Base-by-base conservation (phyloP, 2,797 vertebrate genomes). In the Intellagama lesueurii region DNA sequence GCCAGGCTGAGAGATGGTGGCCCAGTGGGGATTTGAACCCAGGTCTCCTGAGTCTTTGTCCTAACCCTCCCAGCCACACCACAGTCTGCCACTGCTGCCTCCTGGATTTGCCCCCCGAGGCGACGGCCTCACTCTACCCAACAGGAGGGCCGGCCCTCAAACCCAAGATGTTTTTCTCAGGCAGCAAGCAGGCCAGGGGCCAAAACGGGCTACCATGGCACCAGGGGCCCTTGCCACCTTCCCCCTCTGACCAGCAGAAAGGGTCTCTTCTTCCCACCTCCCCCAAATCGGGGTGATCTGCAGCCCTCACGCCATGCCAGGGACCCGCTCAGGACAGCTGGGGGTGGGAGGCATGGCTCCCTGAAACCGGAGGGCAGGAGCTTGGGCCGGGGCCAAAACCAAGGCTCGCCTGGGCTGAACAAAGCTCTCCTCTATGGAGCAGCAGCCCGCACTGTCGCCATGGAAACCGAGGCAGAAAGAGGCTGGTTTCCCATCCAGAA, bases 381-480 rank as follows among this genome's bases (percentile, higher is more conserved):
- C 47, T 16, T 32, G 35, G 78, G 69, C 47, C 3, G 40, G 32
- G 70, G 69, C 28, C 77, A 5, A 56, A 81, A 76, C 83, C 52
- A 66, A 86, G 80, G 26, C 64, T 30, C 26, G 52, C 30, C 49
- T 70, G 79, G 80, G 8, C 72, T 7, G 12, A 68, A 83, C 84
- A 89, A 83, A 86, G 73, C n/a, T 2, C 49, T n/a, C 80, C 87
- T 86, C 80, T 90, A 81, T 87, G 3, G 87, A 86, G 82, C 56
- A 49, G 49, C 32, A 83, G 87, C 66, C 90, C 40, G 56, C 85
- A 7, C 1, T 0, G 56, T 87, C 64, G 17, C 84, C 87, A 76
- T 83, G 81, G 87, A 87, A 83, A 89, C 85, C 75, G 7, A 83
- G 75, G 68, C 73, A 83, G 75, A 56, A 22, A 76, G n/a, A 32